These are phyloP conservation scores for Baccha elongata DNA, from an alignment of 2,888 invertebrate genomes.

Conservation along the genomic window DNA sequence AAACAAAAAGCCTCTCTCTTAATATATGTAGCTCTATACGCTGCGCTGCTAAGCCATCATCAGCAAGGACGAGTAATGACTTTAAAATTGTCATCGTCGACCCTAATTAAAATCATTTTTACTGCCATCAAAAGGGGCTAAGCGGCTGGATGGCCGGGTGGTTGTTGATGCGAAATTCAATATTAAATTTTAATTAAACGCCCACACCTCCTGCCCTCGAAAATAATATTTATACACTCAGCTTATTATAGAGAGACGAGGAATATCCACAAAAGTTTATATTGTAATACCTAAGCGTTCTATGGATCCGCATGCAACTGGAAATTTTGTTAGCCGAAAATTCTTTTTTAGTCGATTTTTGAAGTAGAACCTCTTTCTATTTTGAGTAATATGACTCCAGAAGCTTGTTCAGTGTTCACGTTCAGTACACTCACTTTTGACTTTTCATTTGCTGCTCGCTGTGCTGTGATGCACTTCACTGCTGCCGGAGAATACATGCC, in stretches of 20 bases:
- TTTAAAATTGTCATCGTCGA: conserved; percentile 70
- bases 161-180: conserved; percentile 51
- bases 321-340: conserved; percentile 37
- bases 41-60: conserved; percentile 19
- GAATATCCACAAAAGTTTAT: background rate
- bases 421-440: conserved; percentile 53
- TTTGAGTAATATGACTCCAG: conserved; percentile 45
- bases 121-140: conserved; percentile 40
- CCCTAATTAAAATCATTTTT: conserved; percentile 73
- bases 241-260: background rate
- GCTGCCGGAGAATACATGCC: conserved; percentile 20
- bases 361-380: conserved; percentile 5
- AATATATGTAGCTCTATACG: too few relatives aligned
- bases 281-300: conserved; percentile 27
- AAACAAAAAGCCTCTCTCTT: background rate
- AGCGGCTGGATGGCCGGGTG: background rate
- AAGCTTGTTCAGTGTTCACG: conserved; percentile 36
- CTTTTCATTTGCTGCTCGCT: conserved; percentile 42
- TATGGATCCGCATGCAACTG: conserved; percentile 47
- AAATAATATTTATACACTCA: conserved; percentile 30
- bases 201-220: conserved; percentile 22
- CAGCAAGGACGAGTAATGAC: conserved; percentile 61
- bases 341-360: conserved; percentile 30
- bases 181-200: conserved; percentile 71
- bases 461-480: conserved; percentile 36